Evolutionary conservation across 2,888 invertebrate genomes (phyloP), one percentile per base, ranked within the genome.

Genomic region (Gandaritis pyraliata): DNA sequence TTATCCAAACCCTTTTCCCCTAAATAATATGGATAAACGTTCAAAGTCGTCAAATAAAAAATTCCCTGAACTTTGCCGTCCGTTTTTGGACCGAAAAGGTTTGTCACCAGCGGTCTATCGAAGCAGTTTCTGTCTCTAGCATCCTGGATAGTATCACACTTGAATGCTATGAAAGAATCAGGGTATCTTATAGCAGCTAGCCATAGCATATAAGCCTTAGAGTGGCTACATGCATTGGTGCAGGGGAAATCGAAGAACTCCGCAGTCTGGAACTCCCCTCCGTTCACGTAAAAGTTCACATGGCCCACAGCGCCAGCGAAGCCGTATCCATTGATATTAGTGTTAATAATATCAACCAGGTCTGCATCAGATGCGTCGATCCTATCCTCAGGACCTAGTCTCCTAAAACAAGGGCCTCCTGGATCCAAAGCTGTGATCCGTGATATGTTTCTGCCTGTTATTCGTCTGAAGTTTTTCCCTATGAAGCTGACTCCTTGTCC

Each of bases 11-110:
- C 83, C 23, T 72, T 72, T 45, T 71, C 56, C 0, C 78, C 81
- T 48, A 83, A 62, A 66, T 66, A 77, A 58, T 74, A 85, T 0
- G 83, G 84, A 50, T 71, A 78, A 1, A 16, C 51, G 30, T 73
- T 63, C 3, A 39, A 57, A 0, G 80, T 79, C 0, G 75, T 61
- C 6, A 83, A 57, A 50, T 75, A 80, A 58, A 73, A 83, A 39
- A 83, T 76, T 0, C 82, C 83, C n/a, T 61, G 61, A 7, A 64
- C 75, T 33, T 13, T 74, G 12, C 52, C 75, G 61, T 82, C 72
- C 0, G 67, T 73, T 0, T 77, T 73, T 1, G 47, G 56, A 11
- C 69, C 64, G 15, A 69, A 10, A 0, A 68, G 13, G 13, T 76
- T 76, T 0, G 73, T 75, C 0, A 72, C 68, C 11, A 58, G 11